Evolutionary conservation across 2,888 invertebrate species (phyloP).

Genomic region (Panzeria rudis): DNA sequence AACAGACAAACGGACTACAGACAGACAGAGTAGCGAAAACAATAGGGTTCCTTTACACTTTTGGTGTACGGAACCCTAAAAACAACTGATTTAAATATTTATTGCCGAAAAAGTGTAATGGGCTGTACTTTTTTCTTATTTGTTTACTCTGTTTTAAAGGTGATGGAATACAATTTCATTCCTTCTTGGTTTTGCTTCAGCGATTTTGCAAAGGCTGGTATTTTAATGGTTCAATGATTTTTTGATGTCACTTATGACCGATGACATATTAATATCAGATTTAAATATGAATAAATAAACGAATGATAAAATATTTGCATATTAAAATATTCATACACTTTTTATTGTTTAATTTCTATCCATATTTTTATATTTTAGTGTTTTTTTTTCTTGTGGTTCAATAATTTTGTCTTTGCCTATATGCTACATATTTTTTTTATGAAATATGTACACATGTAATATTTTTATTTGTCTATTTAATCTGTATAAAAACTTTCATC

Average conservation of each 20-base stretch:
- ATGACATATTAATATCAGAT: background rate
- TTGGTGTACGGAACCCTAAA: no score
- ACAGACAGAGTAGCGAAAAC: no score
- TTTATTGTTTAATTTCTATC: background rate
- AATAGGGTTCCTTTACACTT: no score
- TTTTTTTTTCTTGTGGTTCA: background rate
- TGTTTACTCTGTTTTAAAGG: background rate
- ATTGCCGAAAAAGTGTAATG: background rate
- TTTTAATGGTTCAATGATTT: conserved; percentile 12
- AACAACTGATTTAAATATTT: no score
- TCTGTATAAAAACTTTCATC: background rate
- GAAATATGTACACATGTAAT: no score
- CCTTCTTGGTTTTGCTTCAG: background rate
- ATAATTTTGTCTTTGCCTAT: no score
- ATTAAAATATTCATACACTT: conserved; percentile 15
- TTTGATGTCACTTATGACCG: conserved; percentile 4
- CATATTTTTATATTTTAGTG: no score
- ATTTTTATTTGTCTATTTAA: no score
- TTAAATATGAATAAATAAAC: background rate
- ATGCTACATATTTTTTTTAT: no score
- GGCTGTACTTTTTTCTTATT: background rate
- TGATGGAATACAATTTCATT: background rate
- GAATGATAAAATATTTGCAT: conserved; percentile 24
- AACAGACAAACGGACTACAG: no score
- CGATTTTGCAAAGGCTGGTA: background rate